Conservation (phyloP, 2,888 invertebrate genomes). For the Machimus rusticus region DNA sequence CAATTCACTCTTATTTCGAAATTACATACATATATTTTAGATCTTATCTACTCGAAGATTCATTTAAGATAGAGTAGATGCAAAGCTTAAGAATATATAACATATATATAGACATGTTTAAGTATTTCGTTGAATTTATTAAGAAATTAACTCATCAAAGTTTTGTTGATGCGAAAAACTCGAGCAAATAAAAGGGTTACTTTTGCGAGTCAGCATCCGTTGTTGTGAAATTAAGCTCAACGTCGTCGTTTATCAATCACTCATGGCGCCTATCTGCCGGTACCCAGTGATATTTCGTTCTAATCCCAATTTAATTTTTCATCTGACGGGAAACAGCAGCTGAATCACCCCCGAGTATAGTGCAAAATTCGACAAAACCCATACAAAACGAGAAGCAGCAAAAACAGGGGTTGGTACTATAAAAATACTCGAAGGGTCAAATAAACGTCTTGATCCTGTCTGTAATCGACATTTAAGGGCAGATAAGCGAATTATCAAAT, state of each 20-base stretch:
- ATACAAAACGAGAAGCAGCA: neutral
- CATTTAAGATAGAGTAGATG: neutral
- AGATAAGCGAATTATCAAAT: slow-evolving; percentile 49
- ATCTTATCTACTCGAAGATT: neutral
- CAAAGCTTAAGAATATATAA: neutral
- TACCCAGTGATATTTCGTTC: slow-evolving; percentile 43
- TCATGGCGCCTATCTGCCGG: slow-evolving; percentile 30
- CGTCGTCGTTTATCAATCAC: slow-evolving; percentile 43
- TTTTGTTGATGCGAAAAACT: neutral
- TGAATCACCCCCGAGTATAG: slow-evolving; percentile 40
- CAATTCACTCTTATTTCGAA: neutral
- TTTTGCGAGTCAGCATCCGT: neutral
- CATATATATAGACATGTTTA: neutral
- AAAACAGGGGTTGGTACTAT: slow-evolving; percentile 5
- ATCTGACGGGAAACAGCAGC: slow-evolving; percentile 30
- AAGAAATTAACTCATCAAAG: neutral
- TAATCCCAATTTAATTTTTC: slow-evolving; percentile 47
- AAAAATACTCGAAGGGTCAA: slow-evolving; percentile 43
- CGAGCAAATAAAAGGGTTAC: neutral
- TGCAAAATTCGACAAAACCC: slow-evolving; percentile 10
- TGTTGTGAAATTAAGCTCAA: neutral
- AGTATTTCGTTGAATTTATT: neutral
- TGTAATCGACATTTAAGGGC: slow-evolving; percentile 47
- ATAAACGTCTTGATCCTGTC: slow-evolving; percentile 48
- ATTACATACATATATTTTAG: neutral